Conservation (phyloP, 2,888 invertebrate species). For the Furcula furcula region DNA sequence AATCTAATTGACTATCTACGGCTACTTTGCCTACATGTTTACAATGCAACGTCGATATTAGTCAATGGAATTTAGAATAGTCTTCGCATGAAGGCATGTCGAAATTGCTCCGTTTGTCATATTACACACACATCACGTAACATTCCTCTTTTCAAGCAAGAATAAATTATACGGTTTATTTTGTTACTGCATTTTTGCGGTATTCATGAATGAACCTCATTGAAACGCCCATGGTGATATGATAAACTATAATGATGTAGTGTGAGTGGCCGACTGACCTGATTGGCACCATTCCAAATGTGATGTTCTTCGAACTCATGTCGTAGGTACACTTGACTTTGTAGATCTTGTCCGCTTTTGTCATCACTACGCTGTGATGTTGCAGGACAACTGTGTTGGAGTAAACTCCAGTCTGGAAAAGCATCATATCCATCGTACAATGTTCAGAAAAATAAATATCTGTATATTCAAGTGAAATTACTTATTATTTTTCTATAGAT, state of each 20-base stretch:
- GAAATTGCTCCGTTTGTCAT: slow-evolving; percentile 43
- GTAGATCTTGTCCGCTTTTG: slow-evolving; percentile 97
- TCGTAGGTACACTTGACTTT: slow-evolving; percentile 98
- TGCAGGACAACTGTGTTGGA: slow-evolving; percentile 97
- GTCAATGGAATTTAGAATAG: slow-evolving; percentile 52
- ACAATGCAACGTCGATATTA: slow-evolving; percentile 49
- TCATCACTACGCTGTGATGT: slow-evolving; percentile 98
- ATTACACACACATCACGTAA: slow-evolving; percentile 53
- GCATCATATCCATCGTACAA: slow-evolving; percentile 4
- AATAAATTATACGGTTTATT: slow-evolving; percentile 48
- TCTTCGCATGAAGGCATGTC: slow-evolving; percentile 43
- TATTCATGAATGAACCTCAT: slow-evolving; percentile 25
- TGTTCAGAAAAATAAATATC: background rate
- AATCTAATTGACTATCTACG: slow-evolving; percentile 47
- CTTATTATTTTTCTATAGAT: too few relatives aligned
- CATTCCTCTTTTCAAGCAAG: slow-evolving; percentile 36
- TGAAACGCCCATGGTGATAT: slow-evolving; percentile 23
- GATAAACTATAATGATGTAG: slow-evolving; percentile 13
- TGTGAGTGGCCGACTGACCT: slow-evolving; percentile 77
- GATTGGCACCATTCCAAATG: slow-evolving; percentile 98
- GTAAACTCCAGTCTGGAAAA: slow-evolving; percentile 92
- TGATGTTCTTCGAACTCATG: slow-evolving; percentile 97
- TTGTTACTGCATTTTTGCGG: slow-evolving; percentile 33
- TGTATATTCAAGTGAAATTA: too few relatives aligned
- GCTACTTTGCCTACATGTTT: too few relatives aligned